These are phyloP conservation scores for Piscicola geometra DNA, from an alignment of 2,888 invertebrate genomes.

Conservation along the genomic window DNA sequence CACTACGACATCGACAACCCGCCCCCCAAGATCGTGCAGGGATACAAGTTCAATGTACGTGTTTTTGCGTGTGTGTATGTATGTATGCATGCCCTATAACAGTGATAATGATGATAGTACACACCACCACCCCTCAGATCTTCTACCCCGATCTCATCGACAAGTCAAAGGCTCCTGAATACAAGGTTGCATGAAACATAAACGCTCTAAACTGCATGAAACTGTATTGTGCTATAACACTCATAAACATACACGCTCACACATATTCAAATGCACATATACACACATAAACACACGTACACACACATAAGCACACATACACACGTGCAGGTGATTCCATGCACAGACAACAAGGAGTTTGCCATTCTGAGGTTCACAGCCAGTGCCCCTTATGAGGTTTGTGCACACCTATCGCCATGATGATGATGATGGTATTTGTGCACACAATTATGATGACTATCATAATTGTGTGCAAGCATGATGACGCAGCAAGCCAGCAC, in stretches of 20 bases:
- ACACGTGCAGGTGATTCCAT: slow-evolving; percentile 79
- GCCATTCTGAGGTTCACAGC: slow-evolving; percentile 88
- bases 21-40: slow-evolving; percentile 98
- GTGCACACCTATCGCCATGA: neutral
- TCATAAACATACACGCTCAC: too few species aligned
- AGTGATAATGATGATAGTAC: too few species aligned
- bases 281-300: too few species aligned
- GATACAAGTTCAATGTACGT: slow-evolving; percentile 93
- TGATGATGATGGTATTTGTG: too few species aligned
- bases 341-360: slow-evolving; percentile 87
- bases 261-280: too few species aligned
- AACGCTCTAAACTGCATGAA: too few species aligned
- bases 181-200: too few species aligned
- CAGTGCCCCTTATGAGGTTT: slow-evolving; percentile 92
- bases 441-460: too few species aligned
- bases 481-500: neutral
- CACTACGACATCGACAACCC: slow-evolving; percentile 99
- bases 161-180: slow-evolving; percentile 81
- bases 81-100: too few species aligned
- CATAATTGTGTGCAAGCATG: neutral
- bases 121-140: slow-evolving; percentile 62
- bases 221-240: too few species aligned
- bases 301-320: too few species aligned
- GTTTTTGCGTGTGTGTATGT: too few species aligned
- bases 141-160: slow-evolving; percentile 98